Percentiles rank a stretch among this genome's conserved stretches.
Conservation (phyloP, 2,888 invertebrate species). For the Ectemnius lituratus region DNA sequence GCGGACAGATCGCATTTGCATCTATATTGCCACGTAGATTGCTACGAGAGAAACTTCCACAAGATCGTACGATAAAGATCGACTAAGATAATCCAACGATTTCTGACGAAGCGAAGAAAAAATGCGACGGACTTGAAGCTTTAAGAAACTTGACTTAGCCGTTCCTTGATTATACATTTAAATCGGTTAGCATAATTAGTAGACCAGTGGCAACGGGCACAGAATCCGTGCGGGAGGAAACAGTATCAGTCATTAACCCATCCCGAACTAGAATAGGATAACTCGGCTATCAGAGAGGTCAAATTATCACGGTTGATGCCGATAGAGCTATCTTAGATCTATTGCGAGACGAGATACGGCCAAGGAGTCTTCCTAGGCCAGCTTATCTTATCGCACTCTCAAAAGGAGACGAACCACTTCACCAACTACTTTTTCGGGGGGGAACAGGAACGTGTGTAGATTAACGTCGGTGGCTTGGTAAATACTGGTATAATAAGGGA, state of each 20-base stretch:
- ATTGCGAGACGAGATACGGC: neutral
- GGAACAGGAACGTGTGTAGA: neutral
- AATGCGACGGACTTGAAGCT: no score
- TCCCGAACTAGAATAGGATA: neutral
- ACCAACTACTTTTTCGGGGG: neutral
- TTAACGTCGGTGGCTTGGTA: neutral
- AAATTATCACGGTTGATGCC: conserved; percentile 2
- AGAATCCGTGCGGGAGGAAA: neutral
- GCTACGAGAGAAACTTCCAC: no score
- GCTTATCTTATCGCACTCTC: neutral
- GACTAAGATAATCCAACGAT: no score
- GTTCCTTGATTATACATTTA: no score
- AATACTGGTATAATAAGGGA: neutral
- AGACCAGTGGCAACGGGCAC: no score
- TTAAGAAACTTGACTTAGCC: no score
- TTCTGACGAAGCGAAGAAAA: no score
- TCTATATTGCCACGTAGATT: neutral
- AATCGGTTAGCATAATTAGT: no score
- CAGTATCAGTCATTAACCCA: conserved; percentile 5
- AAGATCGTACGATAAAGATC: no score
- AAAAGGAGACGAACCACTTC: neutral
- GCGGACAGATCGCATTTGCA: neutral
- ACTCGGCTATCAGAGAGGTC: neutral
- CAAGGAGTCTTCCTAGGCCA: neutral
- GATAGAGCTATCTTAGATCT: conserved; percentile 6